Base-by-base conservation (phyloP, 64 coral and sea anemone genomes). In the Montipora efflorescens region DNA sequence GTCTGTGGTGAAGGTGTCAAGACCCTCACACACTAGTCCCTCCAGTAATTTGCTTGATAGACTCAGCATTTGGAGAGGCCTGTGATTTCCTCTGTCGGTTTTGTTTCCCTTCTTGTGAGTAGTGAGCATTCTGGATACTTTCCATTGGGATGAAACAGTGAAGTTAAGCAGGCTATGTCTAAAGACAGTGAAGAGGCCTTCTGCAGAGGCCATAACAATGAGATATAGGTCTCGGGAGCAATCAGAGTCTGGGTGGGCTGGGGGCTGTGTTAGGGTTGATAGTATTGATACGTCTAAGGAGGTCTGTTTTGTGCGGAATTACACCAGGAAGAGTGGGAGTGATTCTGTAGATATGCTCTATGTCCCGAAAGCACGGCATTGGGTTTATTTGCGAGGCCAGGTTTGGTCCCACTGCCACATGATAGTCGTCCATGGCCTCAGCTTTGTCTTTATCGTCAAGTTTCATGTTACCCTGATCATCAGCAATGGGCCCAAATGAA, bases 341-440 rank as follows among this genome's bases (percentile, higher is more conserved):
- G 50, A 92, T 55, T 87, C 72, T 87, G 62, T 92, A 86, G 52
- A 87, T 55, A 49, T 86, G 82, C 28, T 50, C 44, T 46, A 69
- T 81, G 67, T 91, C 49, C 18, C 28, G 25, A 77, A 92, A 70
- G 59, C 47, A 73, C 19, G 74, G 57, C 49, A 16, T 51, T 21
- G 81, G 53, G 70, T 85, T 18, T 57, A 92, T 48, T 78, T 78
- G 28, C 19, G 72, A 87, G 57, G 91, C 90, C 1, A 92, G 72
- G 15, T 16, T 57, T 84, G 69, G 49, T 53, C 90, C 90, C 59
- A 92, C 67, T 52, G 90, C 81, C 75, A 78, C 67, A 84, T 85
- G 84, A 67, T 92, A 92, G 57, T 92, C 90, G n/a, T 92, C 84
- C 90, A 92, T 92, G 76, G 81, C 80, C 52, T 92, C 90, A 36